phyloP scores from a whole-genome alignment of 2,797 vertebrate species.

The Saxicola maurus region DNA sequence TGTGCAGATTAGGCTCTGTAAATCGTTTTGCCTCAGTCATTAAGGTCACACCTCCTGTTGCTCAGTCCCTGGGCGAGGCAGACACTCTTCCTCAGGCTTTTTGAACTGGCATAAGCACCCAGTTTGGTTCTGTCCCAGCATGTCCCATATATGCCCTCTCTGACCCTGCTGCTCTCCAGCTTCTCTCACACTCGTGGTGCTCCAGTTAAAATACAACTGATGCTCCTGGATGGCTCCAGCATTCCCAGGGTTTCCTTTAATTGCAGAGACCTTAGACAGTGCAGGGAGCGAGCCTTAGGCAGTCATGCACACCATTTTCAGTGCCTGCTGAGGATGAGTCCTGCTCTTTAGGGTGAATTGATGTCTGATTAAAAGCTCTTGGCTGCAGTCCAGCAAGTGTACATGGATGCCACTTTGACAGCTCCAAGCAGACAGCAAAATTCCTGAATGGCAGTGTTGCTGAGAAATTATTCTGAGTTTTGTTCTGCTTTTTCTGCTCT shows the following conservation, averaged over 20 bases:
- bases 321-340: background rate
- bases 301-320: background rate
- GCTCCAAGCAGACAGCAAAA: background rate
- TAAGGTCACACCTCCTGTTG: background rate
- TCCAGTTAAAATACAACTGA: background rate
- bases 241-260: background rate
- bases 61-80: accelerated
- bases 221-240: background rate
- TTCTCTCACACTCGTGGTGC: background rate
- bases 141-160: background rate
- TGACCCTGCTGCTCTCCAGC: background rate
- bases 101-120: background rate
- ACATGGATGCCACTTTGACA: slow-evolving; percentile 1
- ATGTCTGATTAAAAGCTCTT: slow-evolving; percentile 9
- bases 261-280: background rate
- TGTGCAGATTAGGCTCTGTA: background rate
- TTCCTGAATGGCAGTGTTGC: background rate
- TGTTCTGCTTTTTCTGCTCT: background rate
- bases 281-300: background rate
- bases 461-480: slow-evolving; percentile 17
- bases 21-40: background rate
- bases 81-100: background rate
- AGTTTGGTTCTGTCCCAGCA: background rate
- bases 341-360: background rate
- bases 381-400: slow-evolving; percentile 4